Conservation (phyloP, 64 coral and sea anemone species). For the Exaiptasia diaphana region DNA sequence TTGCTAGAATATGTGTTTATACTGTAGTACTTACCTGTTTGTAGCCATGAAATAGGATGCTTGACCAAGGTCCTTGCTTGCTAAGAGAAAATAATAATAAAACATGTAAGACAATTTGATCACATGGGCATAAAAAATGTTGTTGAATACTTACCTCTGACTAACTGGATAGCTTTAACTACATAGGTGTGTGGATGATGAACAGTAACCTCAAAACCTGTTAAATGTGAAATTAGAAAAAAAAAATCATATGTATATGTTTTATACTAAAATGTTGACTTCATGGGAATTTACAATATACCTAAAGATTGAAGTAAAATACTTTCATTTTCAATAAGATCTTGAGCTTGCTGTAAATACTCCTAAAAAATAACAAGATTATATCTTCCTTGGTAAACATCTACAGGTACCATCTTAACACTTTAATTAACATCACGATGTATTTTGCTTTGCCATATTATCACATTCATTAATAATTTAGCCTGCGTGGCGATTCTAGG, state of each 20-base stretch:
- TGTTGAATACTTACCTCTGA: slow-evolving; percentile 89
- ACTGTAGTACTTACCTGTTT: slow-evolving; percentile 98
- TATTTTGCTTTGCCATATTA: too few relatives aligned
- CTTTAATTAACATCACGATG: too few relatives aligned
- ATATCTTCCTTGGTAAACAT: too few relatives aligned
- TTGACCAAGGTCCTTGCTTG: slow-evolving; percentile 99
- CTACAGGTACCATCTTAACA: too few relatives aligned
- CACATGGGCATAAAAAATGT: background rate
- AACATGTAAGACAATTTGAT: background rate
- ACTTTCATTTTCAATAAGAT: slow-evolving; percentile 97
- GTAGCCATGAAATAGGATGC: slow-evolving; percentile 99
- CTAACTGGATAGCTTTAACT: slow-evolving; percentile 89
- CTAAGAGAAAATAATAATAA: slow-evolving; percentile 27
- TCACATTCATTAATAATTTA: too few relatives aligned
- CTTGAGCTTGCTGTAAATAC: slow-evolving; percentile 96
- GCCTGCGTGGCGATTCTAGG: too few relatives aligned
- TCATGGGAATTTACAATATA: slow-evolving; percentile 24
- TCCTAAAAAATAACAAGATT: slow-evolving; percentile 60
- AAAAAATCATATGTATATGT: background rate
- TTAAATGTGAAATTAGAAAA: background rate
- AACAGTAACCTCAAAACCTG: slow-evolving; percentile 96
- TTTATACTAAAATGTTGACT: too few relatives aligned
- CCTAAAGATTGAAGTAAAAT: slow-evolving; percentile 95
- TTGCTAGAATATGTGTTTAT: too few relatives aligned
- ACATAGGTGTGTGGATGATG: slow-evolving; percentile 98